Percentiles rank a stretch among this genome's conserved stretches.
Evolutionary conservation across 2,888 invertebrate genomes (phyloP).

Genomic region (Tachina grossa): DNA sequence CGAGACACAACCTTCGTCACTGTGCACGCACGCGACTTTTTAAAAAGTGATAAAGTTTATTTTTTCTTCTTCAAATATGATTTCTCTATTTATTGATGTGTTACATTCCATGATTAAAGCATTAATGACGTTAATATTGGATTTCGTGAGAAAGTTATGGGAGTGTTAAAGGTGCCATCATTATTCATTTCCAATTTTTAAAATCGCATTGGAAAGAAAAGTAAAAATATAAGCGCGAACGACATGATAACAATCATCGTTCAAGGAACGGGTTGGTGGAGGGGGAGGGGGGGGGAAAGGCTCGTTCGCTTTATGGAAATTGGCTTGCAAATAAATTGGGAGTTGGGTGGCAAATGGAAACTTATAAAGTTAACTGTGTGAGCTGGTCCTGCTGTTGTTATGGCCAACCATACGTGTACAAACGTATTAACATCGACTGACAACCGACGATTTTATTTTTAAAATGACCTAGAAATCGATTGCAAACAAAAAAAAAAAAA

Average conservation of each 20-base stretch:
- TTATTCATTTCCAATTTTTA: conserved; percentile 27
- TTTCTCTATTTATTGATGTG: conserved; percentile 42
- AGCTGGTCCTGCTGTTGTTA: conserved; percentile 14
- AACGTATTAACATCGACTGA: conserved; percentile 23
- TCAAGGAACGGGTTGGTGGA: not conserved
- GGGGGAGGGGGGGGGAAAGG: not conserved
- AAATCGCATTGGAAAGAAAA: conserved; percentile 32
- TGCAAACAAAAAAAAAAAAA: conserved; percentile 65
- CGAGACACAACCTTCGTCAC: conserved; percentile 4
- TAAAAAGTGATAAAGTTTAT: conserved; percentile 34
- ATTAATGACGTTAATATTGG: conserved; percentile 69
- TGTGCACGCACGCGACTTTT: not conserved
- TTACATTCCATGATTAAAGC: conserved; percentile 42
- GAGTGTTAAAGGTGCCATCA: conserved; percentile 65
- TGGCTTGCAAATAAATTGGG: not conserved
- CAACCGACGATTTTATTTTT: conserved; percentile 66
- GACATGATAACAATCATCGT: conserved; percentile 16
- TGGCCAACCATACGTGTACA: not conserved
- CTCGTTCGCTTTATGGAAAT: not conserved
- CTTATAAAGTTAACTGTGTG: not conserved
- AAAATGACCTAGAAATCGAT: conserved; percentile 73
- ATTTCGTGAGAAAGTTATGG: conserved; percentile 60
- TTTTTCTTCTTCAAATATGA: not conserved
- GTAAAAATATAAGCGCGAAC: conserved; percentile 6
- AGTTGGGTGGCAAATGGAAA: not conserved